Conservation (phyloP, 2,888 invertebrate species). For the Troides aeacus region DNA sequence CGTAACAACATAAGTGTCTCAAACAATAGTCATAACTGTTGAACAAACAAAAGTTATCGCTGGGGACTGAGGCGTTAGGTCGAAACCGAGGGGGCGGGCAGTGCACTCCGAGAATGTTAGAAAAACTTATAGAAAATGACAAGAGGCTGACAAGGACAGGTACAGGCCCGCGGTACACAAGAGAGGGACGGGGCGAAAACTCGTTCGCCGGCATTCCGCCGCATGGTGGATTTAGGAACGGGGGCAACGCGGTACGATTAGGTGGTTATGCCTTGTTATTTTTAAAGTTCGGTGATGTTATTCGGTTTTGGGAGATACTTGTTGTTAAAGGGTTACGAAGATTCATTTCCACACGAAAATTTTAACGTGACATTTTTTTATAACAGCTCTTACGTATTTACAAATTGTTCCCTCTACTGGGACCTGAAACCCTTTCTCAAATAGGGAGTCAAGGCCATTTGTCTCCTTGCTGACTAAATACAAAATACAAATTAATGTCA, state of each 20-base stretch:
- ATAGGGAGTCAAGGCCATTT: too few relatives aligned
- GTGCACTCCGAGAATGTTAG: constrained; percentile 73
- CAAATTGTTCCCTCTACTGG: too few relatives aligned
- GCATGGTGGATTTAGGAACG: constrained; percentile 79
- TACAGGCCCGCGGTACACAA: constrained; percentile 59
- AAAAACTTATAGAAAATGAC: constrained; percentile 81
- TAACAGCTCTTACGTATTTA: too few relatives aligned
- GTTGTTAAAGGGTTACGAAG: constrained; percentile 14
- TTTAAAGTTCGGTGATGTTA: constrained; percentile 48
- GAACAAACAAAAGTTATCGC: constrained; percentile 74
- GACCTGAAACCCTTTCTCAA: too few relatives aligned
- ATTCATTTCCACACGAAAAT: background rate
- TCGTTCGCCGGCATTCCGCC: constrained; percentile 77
- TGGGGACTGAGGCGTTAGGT: constrained; percentile 65
- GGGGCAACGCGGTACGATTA: constrained; percentile 78
- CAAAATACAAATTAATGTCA: too few relatives aligned
- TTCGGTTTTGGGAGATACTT: constrained; percentile 37
- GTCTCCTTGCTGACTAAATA: too few relatives aligned
- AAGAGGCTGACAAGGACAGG: constrained; percentile 72
- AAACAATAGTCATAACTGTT: constrained; percentile 74
- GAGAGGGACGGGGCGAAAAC: constrained; percentile 75
- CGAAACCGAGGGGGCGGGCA: constrained; percentile 69
- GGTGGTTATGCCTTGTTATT: constrained; percentile 76
- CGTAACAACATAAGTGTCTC: constrained; percentile 73
- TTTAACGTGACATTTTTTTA: background rate